phyloP scores from a whole-genome alignment of 23 tunicate genomes.

The Corella eumyota region DNA sequence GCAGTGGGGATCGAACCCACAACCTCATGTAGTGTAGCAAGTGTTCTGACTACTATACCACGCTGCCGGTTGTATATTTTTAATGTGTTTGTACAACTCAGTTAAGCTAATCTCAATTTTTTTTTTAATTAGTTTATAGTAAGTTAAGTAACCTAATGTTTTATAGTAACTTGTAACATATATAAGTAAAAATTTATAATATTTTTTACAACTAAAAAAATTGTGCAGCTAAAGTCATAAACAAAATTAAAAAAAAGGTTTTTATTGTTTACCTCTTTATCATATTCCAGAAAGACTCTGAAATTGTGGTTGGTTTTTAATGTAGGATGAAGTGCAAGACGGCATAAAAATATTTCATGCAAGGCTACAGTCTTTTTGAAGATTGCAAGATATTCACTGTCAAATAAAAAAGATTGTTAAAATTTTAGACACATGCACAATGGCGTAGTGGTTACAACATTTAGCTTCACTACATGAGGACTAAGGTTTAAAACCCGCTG shows the following conservation, averaged over 20 bases:
- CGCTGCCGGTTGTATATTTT: too few relatives aligned
- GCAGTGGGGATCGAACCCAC: too few relatives aligned
- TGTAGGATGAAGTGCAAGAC: conserved; percentile 65
- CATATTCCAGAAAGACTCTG: conserved; percentile 86
- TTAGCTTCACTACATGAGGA: too few relatives aligned
- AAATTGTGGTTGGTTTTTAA: conserved; percentile 52
- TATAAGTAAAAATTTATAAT: neutral
- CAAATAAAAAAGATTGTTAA: conserved; percentile 7
- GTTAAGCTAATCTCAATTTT: too few relatives aligned
- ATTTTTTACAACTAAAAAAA: neutral
- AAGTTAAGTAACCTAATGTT: too few relatives aligned
- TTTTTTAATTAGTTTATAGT: too few relatives aligned
- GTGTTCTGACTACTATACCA: too few relatives aligned
- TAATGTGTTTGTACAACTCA: too few relatives aligned
- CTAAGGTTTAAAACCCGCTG: too few relatives aligned
- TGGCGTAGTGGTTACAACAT: too few relatives aligned
- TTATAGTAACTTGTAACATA: neutral
- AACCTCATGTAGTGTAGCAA: too few relatives aligned
- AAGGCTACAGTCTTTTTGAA: conserved; percentile 96
- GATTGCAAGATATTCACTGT: conserved; percentile 86
- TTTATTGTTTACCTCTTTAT: conserved; percentile 41
- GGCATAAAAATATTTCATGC: conserved; percentile 79
- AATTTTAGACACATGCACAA: too few relatives aligned
- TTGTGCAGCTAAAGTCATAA: neutral
- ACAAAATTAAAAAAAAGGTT: neutral